Base-by-base conservation (phyloP, 2,888 invertebrate species). In the Drosophila stalkeri region DNA sequence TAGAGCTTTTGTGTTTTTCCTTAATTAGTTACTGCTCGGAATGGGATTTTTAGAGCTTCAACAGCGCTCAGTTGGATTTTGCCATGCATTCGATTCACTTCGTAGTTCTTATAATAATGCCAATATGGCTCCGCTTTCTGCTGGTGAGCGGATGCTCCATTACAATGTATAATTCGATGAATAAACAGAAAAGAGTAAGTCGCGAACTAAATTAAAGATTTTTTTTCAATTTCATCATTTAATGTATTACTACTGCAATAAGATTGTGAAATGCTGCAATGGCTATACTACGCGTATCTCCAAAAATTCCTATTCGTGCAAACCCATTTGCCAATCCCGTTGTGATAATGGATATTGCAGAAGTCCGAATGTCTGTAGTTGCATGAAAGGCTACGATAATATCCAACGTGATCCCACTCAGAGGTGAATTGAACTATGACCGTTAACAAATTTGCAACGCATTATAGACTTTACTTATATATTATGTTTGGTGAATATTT, bases 21-120 rank as follows among this genome's bases (percentile, higher is more conserved):
- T n/a, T n/a, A n/a, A n/a, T n/a, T n/a, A n/a, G n/a, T n/a, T n/a
- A n/a, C n/a, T n/a, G n/a, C n/a, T n/a, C n/a, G n/a, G n/a, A n/a
- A n/a, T n/a, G n/a, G n/a, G n/a, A n/a, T n/a, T n/a, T n/a, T n/a
- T n/a, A n/a, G n/a, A n/a, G n/a, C n/a, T n/a, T n/a, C n/a, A n/a
- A n/a, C n/a, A n/a, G n/a, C n/a, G 33, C 1, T 33, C 41, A 72
- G 72, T 72, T 12, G 27, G 9, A 5, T 41, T 55, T 70, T 18
- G 12, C 0, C 5, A 11, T 12, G 27, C 20, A n/a, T 2, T 9
- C 23, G 18, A 47, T 0, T 37, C 43, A 54, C 37, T 59, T n/a
- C 55, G 9, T 47, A n/a, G 27, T n/a, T 47, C n/a, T 31, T 3
- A 3, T n/a, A 11, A 44, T 44, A 20, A 2, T 44, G 18, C 12